Base-by-base conservation (phyloP, 2,888 invertebrate genomes). In the Himalopsyche anomala region DNA sequence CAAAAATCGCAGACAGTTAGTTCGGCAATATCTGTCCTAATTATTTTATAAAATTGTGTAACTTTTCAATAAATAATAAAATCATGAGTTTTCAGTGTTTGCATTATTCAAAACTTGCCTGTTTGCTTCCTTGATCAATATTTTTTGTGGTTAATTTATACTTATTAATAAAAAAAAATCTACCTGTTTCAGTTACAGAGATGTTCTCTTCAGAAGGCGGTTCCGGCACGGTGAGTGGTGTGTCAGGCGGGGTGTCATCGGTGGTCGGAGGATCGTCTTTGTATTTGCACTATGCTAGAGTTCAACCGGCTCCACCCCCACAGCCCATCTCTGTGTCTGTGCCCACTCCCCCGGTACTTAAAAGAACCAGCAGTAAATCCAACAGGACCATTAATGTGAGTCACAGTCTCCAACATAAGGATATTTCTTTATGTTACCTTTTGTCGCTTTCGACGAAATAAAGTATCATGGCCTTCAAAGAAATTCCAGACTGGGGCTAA, bases 171-270 rank as follows among this genome's bases (percentile, higher is more conserved):
- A 1, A 28, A 28, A 28, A 28, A 28, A 28, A 28, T 28, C 28
- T 28, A 28, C 28, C 28, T 28, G 28, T 82, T 86, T 42, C 84
- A 87, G 69, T 84, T 81, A n/a, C 88, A 84, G 45, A 84, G 86
- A 80, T 84, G 80, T 86, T 87, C 40, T 87, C 90, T 56, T 88
- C 91, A 91, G 90, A 92, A 88, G 91, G 90, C 45, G 90, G 92
- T 62, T 91, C 91, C 2, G 79, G 89, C 56, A 88, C 87, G 86
- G 90, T 91, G 87, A 91, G 79, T 85, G 83, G 90, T 90, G 62
- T 91, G 90, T 82, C 91, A 91, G 86, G 89, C 92, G 85, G 92
- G 12, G 91, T 82, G 87, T 80, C 90, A 90, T 56, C 91, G 90
- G 84, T 91, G 91, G 86, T 89, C 92, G 85, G 79, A 88, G 88